Conservation (phyloP, 2,797 vertebrate genomes). For the Melanotaenia nigrans region DNA sequence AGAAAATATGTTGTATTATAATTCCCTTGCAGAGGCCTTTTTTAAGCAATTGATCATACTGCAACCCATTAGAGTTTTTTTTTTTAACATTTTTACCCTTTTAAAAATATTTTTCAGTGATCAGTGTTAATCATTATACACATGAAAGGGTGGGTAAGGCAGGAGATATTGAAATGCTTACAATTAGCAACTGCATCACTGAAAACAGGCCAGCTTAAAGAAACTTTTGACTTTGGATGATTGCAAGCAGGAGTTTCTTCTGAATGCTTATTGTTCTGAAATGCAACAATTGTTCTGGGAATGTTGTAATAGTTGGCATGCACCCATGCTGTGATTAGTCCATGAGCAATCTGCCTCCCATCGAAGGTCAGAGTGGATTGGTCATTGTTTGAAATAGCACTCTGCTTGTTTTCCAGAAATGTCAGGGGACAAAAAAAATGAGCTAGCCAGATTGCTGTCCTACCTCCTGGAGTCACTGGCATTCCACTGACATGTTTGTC, state of each 20-base stretch:
- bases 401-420: slow-evolving; percentile 66
- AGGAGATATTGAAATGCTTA: background rate
- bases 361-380: slow-evolving; percentile 66
- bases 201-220: background rate
- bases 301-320: slow-evolving; percentile 66
- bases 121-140: background rate
- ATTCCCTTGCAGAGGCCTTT: background rate
- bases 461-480: slow-evolving; percentile 59
- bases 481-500: slow-evolving; percentile 57
- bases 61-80: background rate
- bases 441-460: slow-evolving; percentile 52
- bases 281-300: slow-evolving; percentile 56
- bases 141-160: background rate
- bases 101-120: background rate
- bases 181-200: background rate
- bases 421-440: slow-evolving; percentile 66
- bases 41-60: background rate
- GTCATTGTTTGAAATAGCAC: slow-evolving; percentile 73
- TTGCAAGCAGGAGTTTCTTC: slow-evolving; percentile 22
- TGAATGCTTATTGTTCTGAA: slow-evolving; percentile 45
- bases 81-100: background rate
- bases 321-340: slow-evolving; percentile 57
- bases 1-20: background rate
- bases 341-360: slow-evolving; percentile 63
- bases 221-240: slow-evolving; percentile 1